Percentiles rank a stretch among this genome's conserved stretches.
These are phyloP conservation scores for Drosophila ambigua DNA, from an alignment of 1,140 invertebrate species.

Conservation along the genomic window DNA sequence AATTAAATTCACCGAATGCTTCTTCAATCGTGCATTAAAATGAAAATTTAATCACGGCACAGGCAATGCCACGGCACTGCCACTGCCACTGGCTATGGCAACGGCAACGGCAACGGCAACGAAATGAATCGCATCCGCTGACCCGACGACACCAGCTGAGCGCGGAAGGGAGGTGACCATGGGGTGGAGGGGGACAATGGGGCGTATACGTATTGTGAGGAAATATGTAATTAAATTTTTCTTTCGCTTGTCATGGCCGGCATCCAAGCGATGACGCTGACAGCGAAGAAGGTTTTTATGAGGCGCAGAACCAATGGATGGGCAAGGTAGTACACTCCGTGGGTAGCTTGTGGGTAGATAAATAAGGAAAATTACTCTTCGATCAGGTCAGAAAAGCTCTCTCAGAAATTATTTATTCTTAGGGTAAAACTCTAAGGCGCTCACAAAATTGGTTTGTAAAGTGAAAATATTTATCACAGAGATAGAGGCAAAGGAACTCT, in stretches of 20 bases:
- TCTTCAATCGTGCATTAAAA: slow-evolving; percentile 80
- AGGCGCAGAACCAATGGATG: slow-evolving; percentile 7
- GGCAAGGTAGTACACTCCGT: neutral
- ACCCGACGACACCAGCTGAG: slow-evolving; percentile 38
- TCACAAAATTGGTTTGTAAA: too few relatives aligned
- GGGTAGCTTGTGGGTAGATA: slow-evolving; percentile 3
- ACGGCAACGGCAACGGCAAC: slow-evolving; percentile 10
- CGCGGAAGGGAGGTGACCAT: slow-evolving; percentile 10
- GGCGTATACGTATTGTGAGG: slow-evolving; percentile 58
- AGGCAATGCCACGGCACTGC: neutral
- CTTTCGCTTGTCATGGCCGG: slow-evolving; percentile 30
- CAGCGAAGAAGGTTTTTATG: slow-evolving; percentile 21
- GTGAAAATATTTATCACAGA: too few relatives aligned
- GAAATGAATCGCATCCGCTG: slow-evolving; percentile 53
- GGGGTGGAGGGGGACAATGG: slow-evolving; percentile 11
- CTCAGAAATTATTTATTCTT: too few relatives aligned
- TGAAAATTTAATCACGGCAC: slow-evolving; percentile 79
- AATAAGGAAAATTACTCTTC: neutral
- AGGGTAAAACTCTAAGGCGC: too few relatives aligned
- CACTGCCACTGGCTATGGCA: neutral
- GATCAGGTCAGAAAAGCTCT: neutral
- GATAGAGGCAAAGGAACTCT: too few relatives aligned
- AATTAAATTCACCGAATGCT: slow-evolving; percentile 78
- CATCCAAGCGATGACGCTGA: slow-evolving; percentile 17
- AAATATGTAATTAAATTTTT: slow-evolving; percentile 78